These are phyloP conservation scores for Stictonetta naevosa DNA, from an alignment of 2,113 vertebrate species.

Conservation along the genomic window DNA sequence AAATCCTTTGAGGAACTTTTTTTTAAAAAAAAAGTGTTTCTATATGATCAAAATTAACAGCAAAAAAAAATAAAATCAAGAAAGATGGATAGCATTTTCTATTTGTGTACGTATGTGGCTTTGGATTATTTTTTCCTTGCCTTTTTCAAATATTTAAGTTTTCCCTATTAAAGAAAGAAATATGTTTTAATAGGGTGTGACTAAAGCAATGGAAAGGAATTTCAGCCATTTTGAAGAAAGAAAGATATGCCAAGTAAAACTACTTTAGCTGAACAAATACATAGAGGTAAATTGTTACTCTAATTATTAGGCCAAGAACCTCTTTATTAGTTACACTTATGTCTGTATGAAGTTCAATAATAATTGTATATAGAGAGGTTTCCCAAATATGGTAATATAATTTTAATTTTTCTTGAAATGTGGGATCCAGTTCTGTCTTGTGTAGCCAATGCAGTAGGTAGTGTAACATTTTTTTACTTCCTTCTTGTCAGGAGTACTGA, in stretches of 20 bases:
- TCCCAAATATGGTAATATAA: neutral
- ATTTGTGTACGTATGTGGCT: neutral
- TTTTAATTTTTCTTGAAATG: neutral
- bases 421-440: neutral
- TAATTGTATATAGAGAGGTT: neutral
- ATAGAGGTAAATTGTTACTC: neutral
- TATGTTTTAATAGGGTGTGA: accelerated
- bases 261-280: accelerated
- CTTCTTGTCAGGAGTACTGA: neutral
- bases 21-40: neutral
- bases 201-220: accelerated
- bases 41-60: neutral
- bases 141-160: neutral
- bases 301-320: neutral
- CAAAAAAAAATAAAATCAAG: neutral
- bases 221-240: neutral
- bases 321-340: accelerated
- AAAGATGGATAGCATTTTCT: neutral
- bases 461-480: neutral
- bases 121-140: neutral
- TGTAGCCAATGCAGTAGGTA: neutral
- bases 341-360: accelerated
- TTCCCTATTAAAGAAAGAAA: neutral
- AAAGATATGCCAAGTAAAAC: neutral
- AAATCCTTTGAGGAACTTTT: neutral